A percentile compares a stretch with the other conserved stretches of the same genome.
Evolutionary conservation across 2,888 invertebrate species (phyloP).

Genomic region (Melipona bicolor): DNA sequence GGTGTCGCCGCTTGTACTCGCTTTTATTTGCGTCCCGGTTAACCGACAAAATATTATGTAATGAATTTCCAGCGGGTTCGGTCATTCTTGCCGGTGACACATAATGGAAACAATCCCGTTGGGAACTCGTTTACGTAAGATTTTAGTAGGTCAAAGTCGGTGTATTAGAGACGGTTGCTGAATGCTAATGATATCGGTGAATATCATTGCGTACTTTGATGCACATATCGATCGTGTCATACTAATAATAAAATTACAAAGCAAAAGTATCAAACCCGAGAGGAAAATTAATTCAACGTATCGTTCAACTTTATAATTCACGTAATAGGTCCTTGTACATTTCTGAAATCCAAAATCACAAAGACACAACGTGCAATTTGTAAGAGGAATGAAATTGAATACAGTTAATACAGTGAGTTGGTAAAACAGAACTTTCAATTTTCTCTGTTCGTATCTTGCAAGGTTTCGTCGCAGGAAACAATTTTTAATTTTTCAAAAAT

Average conservation of each 20-base stretch:
- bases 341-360: too few relatives aligned
- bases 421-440: too few relatives aligned
- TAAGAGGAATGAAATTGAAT: too few relatives aligned
- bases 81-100: neutral
- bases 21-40: constrained; percentile 15
- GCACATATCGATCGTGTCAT: neutral
- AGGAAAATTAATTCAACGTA: neutral
- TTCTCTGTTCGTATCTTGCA: too few relatives aligned
- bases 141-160: constrained; percentile 16
- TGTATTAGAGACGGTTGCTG: neutral
- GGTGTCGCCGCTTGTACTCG: neutral
- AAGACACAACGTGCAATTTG: too few relatives aligned
- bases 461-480: too few relatives aligned
- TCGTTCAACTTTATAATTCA: neutral
- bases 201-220: neutral
- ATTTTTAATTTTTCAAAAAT: too few relatives aligned
- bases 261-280: neutral
- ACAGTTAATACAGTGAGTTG: too few relatives aligned
- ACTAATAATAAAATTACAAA: neutral
- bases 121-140: constrained; percentile 19
- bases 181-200: neutral
- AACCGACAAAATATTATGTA: constrained; percentile 25
- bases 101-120: constrained; percentile 2
- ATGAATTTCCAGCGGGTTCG: constrained; percentile 18
- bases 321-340: too few relatives aligned